A percentile compares a stretch with the other conserved stretches of the same genome.
phyloP scores from a whole-genome alignment of 1,140 invertebrate genomes.

The Telenomus remus region DNA sequence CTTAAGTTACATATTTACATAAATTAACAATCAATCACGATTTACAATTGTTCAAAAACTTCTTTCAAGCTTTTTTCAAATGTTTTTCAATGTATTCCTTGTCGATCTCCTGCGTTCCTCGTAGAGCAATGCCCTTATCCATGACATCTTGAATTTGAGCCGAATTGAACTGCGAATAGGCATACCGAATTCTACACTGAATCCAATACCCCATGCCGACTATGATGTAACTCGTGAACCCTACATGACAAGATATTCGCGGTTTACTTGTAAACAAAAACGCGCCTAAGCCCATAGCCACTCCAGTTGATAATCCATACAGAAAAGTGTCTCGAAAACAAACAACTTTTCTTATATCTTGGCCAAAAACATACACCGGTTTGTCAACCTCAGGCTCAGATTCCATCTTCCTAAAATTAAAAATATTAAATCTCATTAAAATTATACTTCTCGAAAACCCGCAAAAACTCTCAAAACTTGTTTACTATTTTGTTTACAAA shows the following conservation, averaged over 20 bases:
- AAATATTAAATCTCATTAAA: neutral
- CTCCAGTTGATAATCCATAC: neutral
- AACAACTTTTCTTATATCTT: neutral
- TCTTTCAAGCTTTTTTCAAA: neutral
- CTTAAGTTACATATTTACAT: too few species aligned
- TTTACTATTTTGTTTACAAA: too few species aligned
- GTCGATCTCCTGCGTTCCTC: neutral
- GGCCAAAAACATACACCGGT: neutral
- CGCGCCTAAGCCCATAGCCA: neutral
- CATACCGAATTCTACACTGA: neutral
- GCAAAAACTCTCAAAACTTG: too few species aligned
- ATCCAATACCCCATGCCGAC: neutral
- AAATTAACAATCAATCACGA: neutral
- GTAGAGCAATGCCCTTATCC: neutral
- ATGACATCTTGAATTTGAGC: neutral
- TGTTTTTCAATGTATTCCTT: neutral
- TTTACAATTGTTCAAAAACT: neutral
- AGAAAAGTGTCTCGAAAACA: slow-evolving; percentile 1
- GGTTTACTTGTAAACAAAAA: neutral
- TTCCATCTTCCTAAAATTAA: neutral
- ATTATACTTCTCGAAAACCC: too few species aligned
- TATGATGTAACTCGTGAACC: neutral
- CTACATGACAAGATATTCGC: neutral
- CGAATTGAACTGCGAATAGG: neutral
- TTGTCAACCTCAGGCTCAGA: neutral